A percentile compares a stretch with the other conserved stretches of the same genome.
Conservation (phyloP, 2,797 vertebrate genomes). For the Sebastes minor region DNA sequence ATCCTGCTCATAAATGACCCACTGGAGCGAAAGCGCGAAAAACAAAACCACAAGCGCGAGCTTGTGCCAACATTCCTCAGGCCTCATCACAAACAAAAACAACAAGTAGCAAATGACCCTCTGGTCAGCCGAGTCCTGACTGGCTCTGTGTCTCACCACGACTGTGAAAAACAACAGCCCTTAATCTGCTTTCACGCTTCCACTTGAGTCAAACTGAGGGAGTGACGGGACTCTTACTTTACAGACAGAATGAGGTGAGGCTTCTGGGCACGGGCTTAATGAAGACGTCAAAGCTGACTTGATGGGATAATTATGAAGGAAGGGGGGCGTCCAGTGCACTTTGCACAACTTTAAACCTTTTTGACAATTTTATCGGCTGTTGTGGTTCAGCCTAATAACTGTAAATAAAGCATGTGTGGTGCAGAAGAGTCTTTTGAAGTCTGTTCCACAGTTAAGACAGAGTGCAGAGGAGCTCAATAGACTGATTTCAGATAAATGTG, state of each 20-base stretch:
- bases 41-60: constrained; percentile 52
- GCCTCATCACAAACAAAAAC: constrained; percentile 75
- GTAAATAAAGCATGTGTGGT: constrained; percentile 20
- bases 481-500: not conserved
- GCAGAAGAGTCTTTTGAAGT: constrained; percentile 22
- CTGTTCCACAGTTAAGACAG: not conserved
- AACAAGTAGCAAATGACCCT: constrained; percentile 75
- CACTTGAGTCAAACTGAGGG: constrained; percentile 77
- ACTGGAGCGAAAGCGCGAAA: constrained; percentile 47
- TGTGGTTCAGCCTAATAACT: constrained; percentile 6
- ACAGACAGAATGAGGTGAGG: constrained; percentile 76
- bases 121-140: constrained; percentile 75
- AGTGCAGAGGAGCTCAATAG: not conserved
- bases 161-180: constrained; percentile 80
- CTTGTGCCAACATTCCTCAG: constrained; percentile 75
- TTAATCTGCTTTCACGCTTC: constrained; percentile 83
- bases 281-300: constrained; percentile 71
- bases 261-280: constrained; percentile 74
- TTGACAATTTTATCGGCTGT: constrained; percentile 42
- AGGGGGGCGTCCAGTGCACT: constrained; percentile 27
- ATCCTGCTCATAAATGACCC: constrained; percentile 56
- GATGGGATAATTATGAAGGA: constrained; percentile 73
- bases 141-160: constrained; percentile 68
- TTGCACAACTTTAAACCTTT: constrained; percentile 43
- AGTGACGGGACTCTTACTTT: constrained; percentile 73